Conservation (phyloP, 2,113 vertebrate species). For the Ameiurus melas region DNA sequence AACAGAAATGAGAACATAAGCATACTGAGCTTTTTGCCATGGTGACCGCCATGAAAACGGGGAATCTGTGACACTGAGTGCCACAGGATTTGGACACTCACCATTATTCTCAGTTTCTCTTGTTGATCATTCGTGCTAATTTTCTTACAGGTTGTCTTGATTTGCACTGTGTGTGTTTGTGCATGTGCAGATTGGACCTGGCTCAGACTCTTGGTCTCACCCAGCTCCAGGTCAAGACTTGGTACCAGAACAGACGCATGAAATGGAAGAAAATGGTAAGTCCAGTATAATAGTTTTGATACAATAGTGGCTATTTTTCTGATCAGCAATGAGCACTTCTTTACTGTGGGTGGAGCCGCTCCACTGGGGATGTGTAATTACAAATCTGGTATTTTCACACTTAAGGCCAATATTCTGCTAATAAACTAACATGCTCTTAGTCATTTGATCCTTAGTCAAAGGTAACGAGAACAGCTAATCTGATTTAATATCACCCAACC, state of each 20-base stretch:
- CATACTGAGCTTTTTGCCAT: background rate
- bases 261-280: slow-evolving; percentile 99
- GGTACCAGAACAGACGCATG: slow-evolving; percentile 99
- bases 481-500: background rate
- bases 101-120: background rate
- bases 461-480: background rate
- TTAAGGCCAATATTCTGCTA: background rate
- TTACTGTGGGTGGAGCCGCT: background rate
- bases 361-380: background rate
- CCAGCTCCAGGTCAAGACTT: slow-evolving; percentile 98
- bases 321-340: background rate
- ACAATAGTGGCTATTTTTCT: background rate
- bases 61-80: background rate
- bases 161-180: slow-evolving; percentile 26
- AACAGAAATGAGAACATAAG: background rate
- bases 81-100: background rate
- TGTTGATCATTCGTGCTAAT: background rate
- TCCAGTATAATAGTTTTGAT: background rate
- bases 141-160: background rate
- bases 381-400: background rate
- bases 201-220: slow-evolving; percentile 94
- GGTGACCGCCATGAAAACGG: background rate
- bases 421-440: background rate
- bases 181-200: slow-evolving; percentile 83
- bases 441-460: background rate